A percentile compares a stretch with the other conserved stretches of the same genome.
Conservation (phyloP, 1,140 invertebrate species). For the Arion vulgaris region DNA sequence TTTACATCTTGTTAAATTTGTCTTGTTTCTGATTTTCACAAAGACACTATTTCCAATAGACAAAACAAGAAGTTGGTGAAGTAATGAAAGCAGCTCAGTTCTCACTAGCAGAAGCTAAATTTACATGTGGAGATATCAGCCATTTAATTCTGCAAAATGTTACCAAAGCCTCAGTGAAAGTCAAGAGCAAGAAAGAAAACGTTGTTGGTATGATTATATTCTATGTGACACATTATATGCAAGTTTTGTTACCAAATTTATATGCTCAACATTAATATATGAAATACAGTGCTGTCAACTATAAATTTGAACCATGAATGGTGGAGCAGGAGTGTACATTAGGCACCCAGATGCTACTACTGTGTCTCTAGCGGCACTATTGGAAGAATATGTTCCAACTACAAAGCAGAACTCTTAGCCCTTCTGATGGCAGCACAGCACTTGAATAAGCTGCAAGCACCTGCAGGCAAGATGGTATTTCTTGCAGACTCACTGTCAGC, state of each 20-base stretch:
- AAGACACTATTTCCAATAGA: too few species aligned
- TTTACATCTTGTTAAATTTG: too few species aligned
- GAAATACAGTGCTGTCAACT: neutral
- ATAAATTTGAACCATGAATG: neutral
- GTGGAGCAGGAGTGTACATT: too few species aligned
- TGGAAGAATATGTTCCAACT: too few species aligned
- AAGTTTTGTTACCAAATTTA: neutral
- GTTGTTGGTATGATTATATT: conserved; percentile 90
- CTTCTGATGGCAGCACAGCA: too few species aligned
- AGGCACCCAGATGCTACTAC: too few species aligned
- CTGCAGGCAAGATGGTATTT: too few species aligned
- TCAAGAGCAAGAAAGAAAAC: conserved; percentile 98
- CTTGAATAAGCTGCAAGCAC: too few species aligned
- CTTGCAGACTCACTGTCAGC: too few species aligned
- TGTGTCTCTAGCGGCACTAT: too few species aligned
- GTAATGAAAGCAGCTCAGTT: conserved; percentile 99
- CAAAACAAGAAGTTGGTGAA: conserved; percentile 99
- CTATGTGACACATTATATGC: neutral
- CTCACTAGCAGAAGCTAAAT: conserved; percentile 98
- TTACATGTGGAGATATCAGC: conserved; percentile 96
- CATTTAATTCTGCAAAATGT: conserved; percentile 99
- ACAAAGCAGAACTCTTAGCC: too few species aligned
- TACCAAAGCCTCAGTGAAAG: conserved; percentile 98
- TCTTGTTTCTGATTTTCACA: too few species aligned
- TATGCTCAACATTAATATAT: neutral